Evolutionary conservation across 1,140 invertebrate species (phyloP).

Genomic region (Thaumatotibia leucotreta): DNA sequence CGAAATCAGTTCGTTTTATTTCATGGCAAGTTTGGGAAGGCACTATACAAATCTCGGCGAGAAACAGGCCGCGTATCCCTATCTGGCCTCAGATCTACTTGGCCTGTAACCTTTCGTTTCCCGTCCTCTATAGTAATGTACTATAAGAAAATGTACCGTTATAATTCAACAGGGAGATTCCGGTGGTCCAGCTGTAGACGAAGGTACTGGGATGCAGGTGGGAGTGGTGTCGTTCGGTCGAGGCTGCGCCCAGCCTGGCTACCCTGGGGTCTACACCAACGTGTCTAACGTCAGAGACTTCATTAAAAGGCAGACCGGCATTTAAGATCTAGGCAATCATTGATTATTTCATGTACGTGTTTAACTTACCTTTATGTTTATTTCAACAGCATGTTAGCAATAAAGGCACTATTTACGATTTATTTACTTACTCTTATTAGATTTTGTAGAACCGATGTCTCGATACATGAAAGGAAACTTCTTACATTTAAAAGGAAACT

Average conservation of each 20-base stretch:
- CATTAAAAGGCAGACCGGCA: slow-evolving; percentile 23
- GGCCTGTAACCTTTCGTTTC: no score
- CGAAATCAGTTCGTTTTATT: no score
- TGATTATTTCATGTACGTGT: background rate
- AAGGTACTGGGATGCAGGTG: slow-evolving; percentile 41
- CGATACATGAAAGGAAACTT: no score
- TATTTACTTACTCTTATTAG: background rate
- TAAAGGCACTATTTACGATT: slow-evolving; percentile 41
- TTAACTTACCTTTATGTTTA: background rate
- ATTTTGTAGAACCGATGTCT: no score
- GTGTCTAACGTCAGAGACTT: slow-evolving; percentile 50
- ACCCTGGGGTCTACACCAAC: slow-evolving; percentile 79
- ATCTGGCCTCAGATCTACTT: no score
- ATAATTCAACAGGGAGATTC: slow-evolving; percentile 66
- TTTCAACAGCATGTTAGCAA: slow-evolving; percentile 14
- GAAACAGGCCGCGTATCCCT: no score
- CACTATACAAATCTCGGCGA: no score
- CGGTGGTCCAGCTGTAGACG: slow-evolving; percentile 67
- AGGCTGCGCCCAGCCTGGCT: slow-evolving; percentile 74
- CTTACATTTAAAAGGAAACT: no score
- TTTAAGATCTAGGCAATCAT: background rate
- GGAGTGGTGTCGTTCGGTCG: slow-evolving; percentile 79
- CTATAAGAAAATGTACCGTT: no score
- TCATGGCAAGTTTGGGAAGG: no score
- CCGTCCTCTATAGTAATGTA: no score